Base-by-base conservation (phyloP, 2,113 vertebrate genomes). In the Tenebrosternarchus preto region DNA sequence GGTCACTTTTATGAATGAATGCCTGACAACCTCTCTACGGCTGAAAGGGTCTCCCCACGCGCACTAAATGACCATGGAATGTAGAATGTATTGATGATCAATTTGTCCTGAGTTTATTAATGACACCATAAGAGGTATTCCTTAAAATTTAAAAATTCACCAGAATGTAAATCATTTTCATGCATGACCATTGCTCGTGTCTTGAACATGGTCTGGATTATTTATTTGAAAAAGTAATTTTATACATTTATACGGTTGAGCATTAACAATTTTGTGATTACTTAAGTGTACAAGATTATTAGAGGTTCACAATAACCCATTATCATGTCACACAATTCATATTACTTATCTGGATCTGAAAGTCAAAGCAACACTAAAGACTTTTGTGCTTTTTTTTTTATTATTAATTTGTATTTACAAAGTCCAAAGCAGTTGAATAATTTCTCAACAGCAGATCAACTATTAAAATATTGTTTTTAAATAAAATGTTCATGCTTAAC, bases 361-460 rank as follows among this genome's bases (percentile, higher is more conserved):
- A 2, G 29, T 66, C 27, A 33, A 56, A 5, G 29, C 6, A 53
- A 53, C 7, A 78, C 46, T 59, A 15, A 76, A 78, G 2, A 56
- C 50, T 7, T 33, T 55, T 67, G 39, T 33, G 12, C 31, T 68
- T 22, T 61, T 11, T 57, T 50, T 59, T 86, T n/a, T n/a, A n/a
- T n/a, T 82, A 80, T 72, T 17, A 20, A 76, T 72, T 27, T 85
- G 73, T 86, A 88, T 86, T 87, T 89, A 89, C 87, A 89, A 88
- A 84, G 67, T 81, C 57, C 22, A 69, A 71, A 74, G 82, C 74
- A 77, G 60, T 70, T 31, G 76, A 84, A 74, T 80, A 39, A 75
- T 77, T 67, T 43, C 70, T 74, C 80, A 77, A 82, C 29, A 43
- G 68, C 71, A 55, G 55, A 22, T 55, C 33, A 73, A 82, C 15